Conservation (phyloP, 92 coral and sea anemone species). For the Siderastrea radians region DNA sequence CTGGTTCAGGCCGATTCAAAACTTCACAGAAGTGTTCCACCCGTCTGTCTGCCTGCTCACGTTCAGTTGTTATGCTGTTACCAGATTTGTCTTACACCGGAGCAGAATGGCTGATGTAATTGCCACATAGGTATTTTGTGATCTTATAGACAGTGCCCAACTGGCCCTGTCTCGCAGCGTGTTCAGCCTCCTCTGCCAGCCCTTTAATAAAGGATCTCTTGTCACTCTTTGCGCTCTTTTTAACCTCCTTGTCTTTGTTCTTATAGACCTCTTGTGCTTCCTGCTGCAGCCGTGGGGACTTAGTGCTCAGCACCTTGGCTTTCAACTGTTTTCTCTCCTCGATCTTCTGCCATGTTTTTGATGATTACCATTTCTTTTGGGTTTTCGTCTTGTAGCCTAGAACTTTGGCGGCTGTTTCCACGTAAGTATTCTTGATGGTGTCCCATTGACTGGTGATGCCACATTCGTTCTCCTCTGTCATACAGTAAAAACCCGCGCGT, state of each 20-base stretch:
- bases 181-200: constrained; percentile 15
- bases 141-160: constrained; percentile 17
- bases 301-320: background rate
- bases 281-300: background rate
- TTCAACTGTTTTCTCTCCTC: constrained; percentile 5
- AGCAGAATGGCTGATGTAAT: constrained; percentile 1
- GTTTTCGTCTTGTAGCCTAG: constrained; percentile 11
- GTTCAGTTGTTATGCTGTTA: constrained; percentile 11
- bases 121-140: constrained; percentile 28
- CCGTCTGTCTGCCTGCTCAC: constrained; percentile 18
- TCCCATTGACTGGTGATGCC: constrained; percentile 13
- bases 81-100: constrained; percentile 26
- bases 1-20: constrained; percentile 6
- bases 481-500: too few relatives aligned
- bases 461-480: constrained; percentile 1
- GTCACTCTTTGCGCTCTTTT: background rate
- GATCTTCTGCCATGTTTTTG: background rate
- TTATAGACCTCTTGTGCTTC: background rate
- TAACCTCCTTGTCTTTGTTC: constrained; percentile 12
- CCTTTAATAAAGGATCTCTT: constrained; percentile 11
- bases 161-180: background rate
- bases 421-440: constrained; percentile 8
- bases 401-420: constrained; percentile 15
- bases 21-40: constrained; percentile 18
- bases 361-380: constrained; percentile 30